Evolutionary conservation across 2,888 invertebrate genomes (phyloP).

Genomic region (Agriopis leucophaearia): DNA sequence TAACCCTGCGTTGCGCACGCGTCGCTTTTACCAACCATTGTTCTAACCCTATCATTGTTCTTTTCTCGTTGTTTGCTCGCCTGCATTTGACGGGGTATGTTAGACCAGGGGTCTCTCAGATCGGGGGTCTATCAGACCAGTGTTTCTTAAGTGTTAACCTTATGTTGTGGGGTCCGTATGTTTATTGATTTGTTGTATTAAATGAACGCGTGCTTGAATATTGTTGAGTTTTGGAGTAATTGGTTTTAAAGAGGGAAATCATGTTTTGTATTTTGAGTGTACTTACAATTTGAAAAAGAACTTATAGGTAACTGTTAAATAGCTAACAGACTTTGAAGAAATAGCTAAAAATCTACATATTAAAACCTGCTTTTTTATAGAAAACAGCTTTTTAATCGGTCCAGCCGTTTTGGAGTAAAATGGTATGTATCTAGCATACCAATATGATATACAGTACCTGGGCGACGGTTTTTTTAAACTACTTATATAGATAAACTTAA

Average conservation of each 20-base stretch:
- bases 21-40: conserved; percentile 31
- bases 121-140: conserved; percentile 11
- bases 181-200: conserved; percentile 42
- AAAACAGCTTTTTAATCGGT: no score
- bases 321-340: no score
- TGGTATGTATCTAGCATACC: no score
- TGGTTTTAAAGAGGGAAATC: conserved; percentile 16
- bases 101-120: conserved; percentile 7
- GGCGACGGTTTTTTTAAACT: no score
- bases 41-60: conserved; percentile 39
- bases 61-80: conserved; percentile 32
- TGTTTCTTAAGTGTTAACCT: conserved; percentile 22
- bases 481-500: no score
- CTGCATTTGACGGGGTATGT: conserved; percentile 25
- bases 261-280: background rate
- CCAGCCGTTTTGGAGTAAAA: no score
- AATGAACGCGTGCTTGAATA: conserved; percentile 31
- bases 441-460: no score
- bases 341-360: no score
- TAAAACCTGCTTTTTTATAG: no score
- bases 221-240: conserved; percentile 27
- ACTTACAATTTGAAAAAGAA: background rate
- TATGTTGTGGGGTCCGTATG: conserved; percentile 28
- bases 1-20: conserved; percentile 37
- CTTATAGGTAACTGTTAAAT: no score